phyloP scores from a whole-genome alignment of 2,113 vertebrate species.

The Ochotona curzoniae region DNA sequence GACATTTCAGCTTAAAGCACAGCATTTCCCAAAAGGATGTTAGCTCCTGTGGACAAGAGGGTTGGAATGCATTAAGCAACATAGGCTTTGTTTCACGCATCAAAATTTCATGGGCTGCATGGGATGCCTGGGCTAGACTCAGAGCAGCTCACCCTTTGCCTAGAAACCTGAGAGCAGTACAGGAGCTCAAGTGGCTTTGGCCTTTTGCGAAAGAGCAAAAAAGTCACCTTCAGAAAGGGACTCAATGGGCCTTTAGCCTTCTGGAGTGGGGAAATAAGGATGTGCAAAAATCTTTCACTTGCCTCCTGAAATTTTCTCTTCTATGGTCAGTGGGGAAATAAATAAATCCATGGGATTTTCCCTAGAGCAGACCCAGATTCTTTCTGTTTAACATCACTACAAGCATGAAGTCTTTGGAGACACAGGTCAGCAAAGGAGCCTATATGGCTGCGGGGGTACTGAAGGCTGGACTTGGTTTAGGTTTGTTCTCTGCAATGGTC shows the following conservation, averaged over 20 bases:
- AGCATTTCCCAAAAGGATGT: constrained; percentile 73
- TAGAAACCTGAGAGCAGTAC: constrained; percentile 51
- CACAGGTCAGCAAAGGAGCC: not conserved
- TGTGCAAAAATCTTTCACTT: not conserved
- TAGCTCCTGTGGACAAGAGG: constrained; percentile 56
- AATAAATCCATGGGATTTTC: not conserved
- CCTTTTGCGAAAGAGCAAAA: constrained; percentile 4
- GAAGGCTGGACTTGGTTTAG: not conserved
- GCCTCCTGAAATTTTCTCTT: not conserved
- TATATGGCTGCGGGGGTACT: not conserved
- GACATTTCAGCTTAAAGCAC: constrained; percentile 63
- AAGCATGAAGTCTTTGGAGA: not conserved
- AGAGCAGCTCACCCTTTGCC: not conserved
- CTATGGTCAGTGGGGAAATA: constrained; percentile 36
- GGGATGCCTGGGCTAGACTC: not conserved
- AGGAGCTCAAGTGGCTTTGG: not conserved
- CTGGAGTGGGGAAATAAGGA: not conserved
- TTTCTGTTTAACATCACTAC: not conserved
- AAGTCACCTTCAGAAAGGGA: constrained; percentile 62
- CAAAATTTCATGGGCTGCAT: constrained; percentile 39
- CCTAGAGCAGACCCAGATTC: not conserved
- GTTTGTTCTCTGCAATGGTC: not conserved
- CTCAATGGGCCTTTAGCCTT: not conserved
- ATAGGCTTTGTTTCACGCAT: constrained; percentile 29
- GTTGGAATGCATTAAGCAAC: constrained; percentile 51